Conservation (phyloP, 2,888 invertebrate genomes). For the Iphiclides podalirius region DNA sequence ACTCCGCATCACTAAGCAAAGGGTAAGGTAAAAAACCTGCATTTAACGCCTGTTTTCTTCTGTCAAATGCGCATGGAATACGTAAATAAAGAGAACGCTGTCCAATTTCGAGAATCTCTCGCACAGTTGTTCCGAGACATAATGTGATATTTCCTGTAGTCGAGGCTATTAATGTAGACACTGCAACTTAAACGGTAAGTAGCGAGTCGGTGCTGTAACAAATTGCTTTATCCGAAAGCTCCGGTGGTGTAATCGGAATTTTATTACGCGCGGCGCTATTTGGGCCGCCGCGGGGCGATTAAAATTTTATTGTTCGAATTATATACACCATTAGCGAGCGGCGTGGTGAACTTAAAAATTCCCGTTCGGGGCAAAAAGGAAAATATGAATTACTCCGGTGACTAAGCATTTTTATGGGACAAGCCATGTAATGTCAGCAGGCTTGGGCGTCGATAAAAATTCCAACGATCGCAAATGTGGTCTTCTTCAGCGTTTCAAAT, state of each 20-base stretch:
- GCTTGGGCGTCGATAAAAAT: slow-evolving; percentile 15
- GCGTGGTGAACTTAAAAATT: slow-evolving; percentile 9
- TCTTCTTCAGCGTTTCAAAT: too few relatives aligned
- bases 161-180: too few relatives aligned
- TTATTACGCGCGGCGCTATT: slow-evolving; percentile 17
- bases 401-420: not conserved
- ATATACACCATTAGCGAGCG: slow-evolving; percentile 15
- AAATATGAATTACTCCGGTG: slow-evolving; percentile 7
- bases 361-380: slow-evolving; percentile 7
- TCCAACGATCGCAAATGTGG: not conserved
- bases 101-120: too few relatives aligned
- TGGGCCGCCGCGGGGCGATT: slow-evolving; percentile 4
- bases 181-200: not conserved
- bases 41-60: too few relatives aligned
- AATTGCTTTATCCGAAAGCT: slow-evolving; percentile 18
- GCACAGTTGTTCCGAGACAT: too few relatives aligned
- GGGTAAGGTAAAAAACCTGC: too few relatives aligned
- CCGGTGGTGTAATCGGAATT: slow-evolving; percentile 9
- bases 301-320: slow-evolving; percentile 22
- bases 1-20: too few relatives aligned
- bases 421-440: not conserved
- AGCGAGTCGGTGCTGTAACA: not conserved
- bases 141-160: too few relatives aligned
- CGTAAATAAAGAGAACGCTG: too few relatives aligned
- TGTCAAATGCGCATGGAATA: too few relatives aligned